Conservation (phyloP, 1,140 invertebrate genomes). For the Lasaia peninsularis region DNA sequence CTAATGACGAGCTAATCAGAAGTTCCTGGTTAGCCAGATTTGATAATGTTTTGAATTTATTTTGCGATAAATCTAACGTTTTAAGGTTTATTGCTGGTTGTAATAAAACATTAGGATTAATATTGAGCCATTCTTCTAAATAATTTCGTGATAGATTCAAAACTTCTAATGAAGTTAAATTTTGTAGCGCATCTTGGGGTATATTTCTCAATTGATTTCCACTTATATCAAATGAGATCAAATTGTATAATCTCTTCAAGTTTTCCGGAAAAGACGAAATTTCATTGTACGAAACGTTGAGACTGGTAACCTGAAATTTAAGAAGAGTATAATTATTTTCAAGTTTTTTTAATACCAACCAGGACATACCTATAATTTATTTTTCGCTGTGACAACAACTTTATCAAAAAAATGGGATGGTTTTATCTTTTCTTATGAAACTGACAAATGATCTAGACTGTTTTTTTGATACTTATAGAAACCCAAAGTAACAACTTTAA, state of each 20-base stretch:
- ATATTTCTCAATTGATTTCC: slow-evolving; percentile 73
- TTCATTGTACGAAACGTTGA: slow-evolving; percentile 81
- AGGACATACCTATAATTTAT: no score
- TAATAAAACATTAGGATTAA: slow-evolving; percentile 73
- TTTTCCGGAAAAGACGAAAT: slow-evolving; percentile 73
- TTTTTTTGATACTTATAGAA: no score
- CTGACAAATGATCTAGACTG: no score
- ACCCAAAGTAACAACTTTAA: no score
- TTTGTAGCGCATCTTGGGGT: slow-evolving; percentile 60
- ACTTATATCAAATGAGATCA: slow-evolving; percentile 78
- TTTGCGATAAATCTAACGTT: slow-evolving; percentile 72
- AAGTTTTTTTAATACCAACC: no score
- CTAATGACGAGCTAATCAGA: slow-evolving; percentile 71
- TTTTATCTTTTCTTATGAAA: no score
- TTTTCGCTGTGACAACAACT: no score
- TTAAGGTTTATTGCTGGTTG: slow-evolving; percentile 62
- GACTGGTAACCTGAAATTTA: slow-evolving; percentile 63
- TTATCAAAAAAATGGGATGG: no score
- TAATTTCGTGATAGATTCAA: slow-evolving; percentile 77
- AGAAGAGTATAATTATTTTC: neutral
- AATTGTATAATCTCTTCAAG: slow-evolving; percentile 55
- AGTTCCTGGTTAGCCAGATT: slow-evolving; percentile 73
- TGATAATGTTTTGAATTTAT: slow-evolving; percentile 63
- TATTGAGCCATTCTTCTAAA: slow-evolving; percentile 74
- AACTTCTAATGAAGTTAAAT: slow-evolving; percentile 70